Percentiles rank a stretch among this genome's conserved stretches.
Conservation (phyloP, 2,113 vertebrate genomes). For the Polypterus bichir region DNA sequence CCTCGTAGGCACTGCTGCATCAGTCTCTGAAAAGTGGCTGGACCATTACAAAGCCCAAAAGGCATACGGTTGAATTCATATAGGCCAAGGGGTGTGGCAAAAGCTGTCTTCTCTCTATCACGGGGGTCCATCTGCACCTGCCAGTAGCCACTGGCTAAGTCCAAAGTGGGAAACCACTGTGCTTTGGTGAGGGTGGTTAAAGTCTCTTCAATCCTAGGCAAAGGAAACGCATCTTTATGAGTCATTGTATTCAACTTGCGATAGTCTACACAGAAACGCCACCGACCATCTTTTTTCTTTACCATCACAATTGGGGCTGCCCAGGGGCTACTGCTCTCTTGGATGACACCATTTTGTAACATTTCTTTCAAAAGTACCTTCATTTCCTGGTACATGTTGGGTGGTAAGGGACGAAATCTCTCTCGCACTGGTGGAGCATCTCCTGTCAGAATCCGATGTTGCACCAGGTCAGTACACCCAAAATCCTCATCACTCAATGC, state of each 20-base stretch:
- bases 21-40: conserved; percentile 1
- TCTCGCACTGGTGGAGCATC: background rate
- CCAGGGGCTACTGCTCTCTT: conserved; percentile 1
- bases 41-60: background rate
- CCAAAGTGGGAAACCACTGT: background rate
- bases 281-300: conserved; percentile 5
- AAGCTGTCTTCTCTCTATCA: background rate
- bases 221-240: background rate
- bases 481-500: background rate
- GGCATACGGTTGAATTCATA: background rate
- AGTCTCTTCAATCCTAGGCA: conserved; percentile 1
- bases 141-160: background rate
- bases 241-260: conserved; percentile 1
- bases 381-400: background rate
- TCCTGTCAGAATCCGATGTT: background rate
- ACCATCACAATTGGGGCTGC: background rate
- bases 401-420: background rate
- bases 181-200: background rate
- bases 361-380: background rate
- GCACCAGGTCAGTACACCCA: background rate
- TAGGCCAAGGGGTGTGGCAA: background rate
- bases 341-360: background rate
- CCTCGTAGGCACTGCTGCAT: background rate
- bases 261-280: too few species aligned
- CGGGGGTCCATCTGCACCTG: background rate